Conservation (phyloP, 2,797 vertebrate genomes). For the Artibeus jamaicensis region DNA sequence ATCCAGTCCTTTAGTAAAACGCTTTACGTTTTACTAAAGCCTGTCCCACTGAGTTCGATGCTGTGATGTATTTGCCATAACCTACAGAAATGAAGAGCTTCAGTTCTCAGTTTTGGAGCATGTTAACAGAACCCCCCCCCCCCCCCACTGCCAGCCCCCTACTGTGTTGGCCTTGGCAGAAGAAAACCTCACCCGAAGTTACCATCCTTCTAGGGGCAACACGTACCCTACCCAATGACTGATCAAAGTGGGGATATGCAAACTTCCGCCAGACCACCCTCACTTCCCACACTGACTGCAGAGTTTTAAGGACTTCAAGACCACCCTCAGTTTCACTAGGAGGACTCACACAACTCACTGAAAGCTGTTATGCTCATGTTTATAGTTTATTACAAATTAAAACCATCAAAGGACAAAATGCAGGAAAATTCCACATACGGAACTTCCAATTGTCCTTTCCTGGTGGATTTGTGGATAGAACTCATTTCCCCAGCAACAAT, state of each 20-base stretch:
- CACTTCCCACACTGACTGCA: background rate
- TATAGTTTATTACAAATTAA: background rate
- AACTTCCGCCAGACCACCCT: background rate
- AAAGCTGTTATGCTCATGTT: background rate
- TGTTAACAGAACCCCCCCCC: background rate
- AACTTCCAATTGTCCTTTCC: background rate
- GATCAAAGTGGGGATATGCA: background rate
- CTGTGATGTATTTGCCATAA: background rate
- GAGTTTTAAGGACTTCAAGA: background rate
- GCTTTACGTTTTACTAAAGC: background rate
- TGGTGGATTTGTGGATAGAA: background rate
- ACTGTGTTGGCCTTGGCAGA: background rate
- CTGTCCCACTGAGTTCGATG: background rate
- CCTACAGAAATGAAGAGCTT: background rate
- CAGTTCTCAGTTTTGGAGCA: background rate
- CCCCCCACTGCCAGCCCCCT: background rate
- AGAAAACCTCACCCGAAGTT: background rate
- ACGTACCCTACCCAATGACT: background rate
- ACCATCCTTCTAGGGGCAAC: background rate
- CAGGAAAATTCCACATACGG: background rate
- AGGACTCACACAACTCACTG: background rate
- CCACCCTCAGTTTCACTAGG: background rate
- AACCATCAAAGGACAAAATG: background rate
- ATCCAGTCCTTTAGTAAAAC: background rate
- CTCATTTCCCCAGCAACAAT: background rate